Base-by-base conservation (phyloP, 2,888 invertebrate genomes). In the Nomada goodeniana region DNA sequence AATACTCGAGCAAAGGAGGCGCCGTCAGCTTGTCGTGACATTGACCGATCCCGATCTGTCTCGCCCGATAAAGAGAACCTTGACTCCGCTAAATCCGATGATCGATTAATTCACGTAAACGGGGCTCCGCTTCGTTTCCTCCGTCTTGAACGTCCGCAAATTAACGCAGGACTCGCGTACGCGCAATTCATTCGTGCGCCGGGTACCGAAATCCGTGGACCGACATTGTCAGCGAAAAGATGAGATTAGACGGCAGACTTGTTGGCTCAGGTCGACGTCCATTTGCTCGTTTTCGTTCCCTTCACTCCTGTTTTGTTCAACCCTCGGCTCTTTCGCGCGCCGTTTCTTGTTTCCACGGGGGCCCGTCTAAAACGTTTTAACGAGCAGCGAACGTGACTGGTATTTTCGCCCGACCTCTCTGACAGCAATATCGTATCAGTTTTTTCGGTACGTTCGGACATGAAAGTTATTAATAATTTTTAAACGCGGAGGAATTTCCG, bases 241-340 rank as follows among this genome's bases (percentile, higher is more conserved):
- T 57, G 76, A 76, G 85, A 83, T 85, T 77, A 86, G 81, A 86
- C 83, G 69, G 64, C 55, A 63, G 83, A 72, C 78, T 80, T 86
- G 88, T 86, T 86, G 83, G 82, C 81, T 88, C 85, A 81, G 86
- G 88, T 86, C 86, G 76, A 81, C 82, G 82, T 77, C 68, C 76
- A 72, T 85, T 79, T 84, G 73, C 60, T 68, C 70, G 42, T 82
- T 84, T 74, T 79, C 82, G 50, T 73, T 82, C 64, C 64, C 68
- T 64, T 11, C 26, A 50, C 57, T 64, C 50, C 18, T 29, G 64
- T 68, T 76, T 73, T 70, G 75, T 78, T 67, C 61, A 50, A 50
- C 59, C 47, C 63, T 44, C 26, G 26, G 65, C 42, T 20, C 18
- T 57, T 42, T 67, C 59, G 59, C 71, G 23, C 15, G 64, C 76